Evolutionary conservation across 2,888 invertebrate species (phyloP).

Genomic region (Melipona bicolor): DNA sequence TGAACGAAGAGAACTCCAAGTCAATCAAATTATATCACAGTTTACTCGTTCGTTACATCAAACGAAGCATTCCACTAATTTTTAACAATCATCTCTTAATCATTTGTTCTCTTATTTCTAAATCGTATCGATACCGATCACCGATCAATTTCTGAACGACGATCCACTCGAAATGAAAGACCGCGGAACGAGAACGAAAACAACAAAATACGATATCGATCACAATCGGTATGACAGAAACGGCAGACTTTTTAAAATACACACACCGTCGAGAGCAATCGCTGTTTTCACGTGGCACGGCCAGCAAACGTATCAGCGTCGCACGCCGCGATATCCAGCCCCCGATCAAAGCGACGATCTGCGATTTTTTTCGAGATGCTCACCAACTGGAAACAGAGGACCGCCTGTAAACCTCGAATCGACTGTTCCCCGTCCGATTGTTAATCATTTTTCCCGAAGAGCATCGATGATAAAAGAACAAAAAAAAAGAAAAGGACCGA

Average conservation of each 20-base stretch:
- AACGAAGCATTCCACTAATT: not conserved
- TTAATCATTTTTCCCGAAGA: constrained; percentile 33
- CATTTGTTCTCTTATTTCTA: not conserved
- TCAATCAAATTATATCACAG: not conserved
- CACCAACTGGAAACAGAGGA: not conserved
- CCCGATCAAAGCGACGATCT: constrained; percentile 16
- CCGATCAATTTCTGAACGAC: not conserved
- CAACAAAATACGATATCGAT: constrained; percentile 3
- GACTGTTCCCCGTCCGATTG: constrained; percentile 20
- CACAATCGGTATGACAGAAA: not conserved
- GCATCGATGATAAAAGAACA: no score
- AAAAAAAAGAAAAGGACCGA: no score
- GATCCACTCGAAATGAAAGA: not conserved
- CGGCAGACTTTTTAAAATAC: not conserved
- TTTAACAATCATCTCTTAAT: not conserved
- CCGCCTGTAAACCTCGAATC: constrained; percentile 21
- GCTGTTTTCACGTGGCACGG: not conserved
- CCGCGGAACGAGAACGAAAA: not conserved
- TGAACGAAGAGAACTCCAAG: not conserved
- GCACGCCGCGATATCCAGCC: not conserved
- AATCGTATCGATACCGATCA: not conserved
- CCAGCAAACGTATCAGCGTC: not conserved
- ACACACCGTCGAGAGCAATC: not conserved
- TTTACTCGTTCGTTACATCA: not conserved
- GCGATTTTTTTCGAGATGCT: constrained; percentile 18